A percentile compares a stretch with the other conserved stretches of the same genome.
phyloP scores from a whole-genome alignment of 2,797 vertebrate genomes.

The Danionella dracula region DNA sequence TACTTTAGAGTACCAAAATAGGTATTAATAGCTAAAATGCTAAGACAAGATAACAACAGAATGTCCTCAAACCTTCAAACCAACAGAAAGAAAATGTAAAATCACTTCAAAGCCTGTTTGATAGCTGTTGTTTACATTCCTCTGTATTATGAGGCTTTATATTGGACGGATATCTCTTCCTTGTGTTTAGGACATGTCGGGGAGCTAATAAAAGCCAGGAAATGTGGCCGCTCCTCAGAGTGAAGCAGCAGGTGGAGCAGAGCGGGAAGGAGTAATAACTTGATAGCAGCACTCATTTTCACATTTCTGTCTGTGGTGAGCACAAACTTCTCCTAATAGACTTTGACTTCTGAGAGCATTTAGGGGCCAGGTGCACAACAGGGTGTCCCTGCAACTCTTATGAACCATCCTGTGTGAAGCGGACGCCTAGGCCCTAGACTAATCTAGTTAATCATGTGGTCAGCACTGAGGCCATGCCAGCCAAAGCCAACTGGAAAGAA shows the following conservation, averaged over 20 bases:
- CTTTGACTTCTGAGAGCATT: constrained; percentile 22
- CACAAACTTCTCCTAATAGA: constrained; percentile 26
- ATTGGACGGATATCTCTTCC: constrained; percentile 7
- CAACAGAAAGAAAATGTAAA: not conserved
- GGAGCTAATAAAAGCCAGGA: constrained; percentile 27
- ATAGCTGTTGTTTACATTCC: constrained; percentile 8
- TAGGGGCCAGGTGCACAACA: constrained; percentile 21
- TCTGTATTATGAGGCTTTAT: constrained; percentile 4
- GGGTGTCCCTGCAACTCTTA: constrained; percentile 6
- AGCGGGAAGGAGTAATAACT: not conserved
- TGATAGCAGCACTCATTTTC: constrained; percentile 23
- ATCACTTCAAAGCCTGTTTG: constrained; percentile 18
- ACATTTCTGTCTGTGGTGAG: constrained; percentile 33
- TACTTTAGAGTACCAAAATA: no score
- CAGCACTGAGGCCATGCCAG: not conserved
- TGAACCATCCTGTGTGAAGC: not conserved
- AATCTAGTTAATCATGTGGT: constrained; percentile 37
- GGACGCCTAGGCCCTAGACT: constrained; percentile 25
- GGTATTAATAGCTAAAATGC: no score
- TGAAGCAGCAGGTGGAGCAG: constrained; percentile 16
- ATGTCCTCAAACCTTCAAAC: constrained; percentile 24
- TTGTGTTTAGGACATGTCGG: not conserved
- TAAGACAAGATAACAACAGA: no score
- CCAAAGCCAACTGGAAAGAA: constrained; percentile 38
- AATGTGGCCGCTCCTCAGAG: constrained; percentile 14